Evolutionary conservation across 2,888 invertebrate genomes (phyloP), one percentile per base, ranked within the genome.

Genomic region (Apamea monoglypha): DNA sequence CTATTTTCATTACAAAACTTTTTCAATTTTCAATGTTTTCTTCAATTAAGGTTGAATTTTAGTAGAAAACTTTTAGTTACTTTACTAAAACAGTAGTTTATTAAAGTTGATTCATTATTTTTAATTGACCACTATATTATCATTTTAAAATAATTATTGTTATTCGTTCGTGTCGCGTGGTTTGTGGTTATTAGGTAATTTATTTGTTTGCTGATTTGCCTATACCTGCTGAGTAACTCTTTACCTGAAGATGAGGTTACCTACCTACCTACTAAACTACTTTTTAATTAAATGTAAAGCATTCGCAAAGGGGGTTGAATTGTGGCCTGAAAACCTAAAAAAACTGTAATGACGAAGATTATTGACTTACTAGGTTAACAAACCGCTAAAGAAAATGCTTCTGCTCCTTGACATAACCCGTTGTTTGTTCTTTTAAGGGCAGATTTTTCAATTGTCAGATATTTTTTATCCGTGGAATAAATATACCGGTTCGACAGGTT

Each of bases 1-100:
- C 80, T 76, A 87, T 85, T 87, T 87, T 79, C 71, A 87, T 85
- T 77, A 73, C 53, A 74, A 87, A 85, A 87, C 81, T 87, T 85
- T 83, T 87, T 84, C 80, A 79, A 83, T 87, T 76, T 83, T 64
- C 63, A 80, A 73, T 78, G 59, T 80, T 87, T 75, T 63, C 76
- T 84, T 80, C 53, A 83, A 79, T 83, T 83, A 68, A 40, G 71
- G 40, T 68, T 74, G 74, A 83, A 80, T 69, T 66, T 85, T 72
- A 79, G 29, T 74, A 63, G 70, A 74, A 71, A 82, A 71, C 61
- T 85, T 80, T 66, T 47, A 53, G 79, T 78, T 66, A 61, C 25
- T 74, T 61, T 32, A 74, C 25, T 71, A 32, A 16, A 53, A 53
- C 18, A 63, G n/a, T 67, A 74, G 56, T 70, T 70, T 74, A 56